A percentile compares a stretch with the other conserved stretches of the same genome.
Conservation (phyloP, 2,113 vertebrate species). For the Rhinichthys klamathensis region DNA sequence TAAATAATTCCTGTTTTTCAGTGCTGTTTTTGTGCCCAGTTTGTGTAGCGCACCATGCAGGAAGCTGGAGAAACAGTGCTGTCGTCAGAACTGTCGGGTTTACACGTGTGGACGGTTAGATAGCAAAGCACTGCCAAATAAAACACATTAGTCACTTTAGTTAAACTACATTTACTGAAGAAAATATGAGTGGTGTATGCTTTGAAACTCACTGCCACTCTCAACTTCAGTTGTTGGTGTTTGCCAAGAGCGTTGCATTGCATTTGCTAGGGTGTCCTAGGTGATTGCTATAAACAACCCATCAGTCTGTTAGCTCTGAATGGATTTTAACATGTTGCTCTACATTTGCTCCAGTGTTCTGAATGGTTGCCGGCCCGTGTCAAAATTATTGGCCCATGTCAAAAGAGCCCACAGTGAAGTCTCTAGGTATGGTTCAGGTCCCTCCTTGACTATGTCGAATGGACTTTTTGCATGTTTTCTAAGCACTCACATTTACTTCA, state of each 20-base stretch:
- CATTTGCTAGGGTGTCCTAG: neutral
- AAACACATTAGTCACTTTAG: neutral
- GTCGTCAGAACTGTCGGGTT: neutral
- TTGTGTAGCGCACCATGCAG: neutral
- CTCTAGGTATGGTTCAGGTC: neutral
- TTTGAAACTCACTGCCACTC: neutral
- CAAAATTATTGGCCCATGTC: too few relatives aligned
- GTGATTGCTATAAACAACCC: neutral
- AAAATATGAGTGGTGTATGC: neutral
- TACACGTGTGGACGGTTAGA: neutral
- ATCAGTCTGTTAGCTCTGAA: too few relatives aligned
- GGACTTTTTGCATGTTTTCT: neutral
- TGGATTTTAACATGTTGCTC: too few relatives aligned
- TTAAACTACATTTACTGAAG: neutral
- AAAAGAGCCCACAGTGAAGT: too few relatives aligned
- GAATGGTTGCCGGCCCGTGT: neutral
- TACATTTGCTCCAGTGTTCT: neutral
- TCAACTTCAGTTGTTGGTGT: too few relatives aligned
- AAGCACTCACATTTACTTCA: neutral
- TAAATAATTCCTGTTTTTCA: constrained; percentile 53
- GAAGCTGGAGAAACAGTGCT: neutral
- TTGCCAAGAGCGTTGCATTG: neutral
- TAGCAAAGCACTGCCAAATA: neutral
- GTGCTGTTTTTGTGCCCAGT: neutral
- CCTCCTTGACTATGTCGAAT: too few relatives aligned